Evolutionary conservation across 2,888 invertebrate species (phyloP), one percentile per base, ranked within the genome.

Genomic region (Ichneumon xanthorius): DNA sequence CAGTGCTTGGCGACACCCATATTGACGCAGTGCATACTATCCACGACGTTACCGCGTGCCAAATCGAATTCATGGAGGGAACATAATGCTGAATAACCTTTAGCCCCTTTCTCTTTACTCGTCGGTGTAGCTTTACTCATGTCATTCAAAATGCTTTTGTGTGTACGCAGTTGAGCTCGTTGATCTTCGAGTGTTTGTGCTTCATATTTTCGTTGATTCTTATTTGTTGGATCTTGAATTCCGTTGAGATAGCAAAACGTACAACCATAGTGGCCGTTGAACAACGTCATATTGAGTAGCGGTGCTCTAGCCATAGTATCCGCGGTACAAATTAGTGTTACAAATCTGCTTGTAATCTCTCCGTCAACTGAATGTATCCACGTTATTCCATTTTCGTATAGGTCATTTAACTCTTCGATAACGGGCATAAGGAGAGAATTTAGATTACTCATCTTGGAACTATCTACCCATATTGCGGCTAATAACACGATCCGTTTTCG

Each of bases 211-310:
- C 48, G 48, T 48, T 48, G 48, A 4, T 48, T 48, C 14, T 48
- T 48, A 48, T 48, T 48, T 14, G 9, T 48, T 14, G 6, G 48
- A 48, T 48, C 48, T 48, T 9, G 5, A 9, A 48, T 14, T 48
- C 48, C 48, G 7, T 48, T 48, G 11, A 48, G 16, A 48, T 48
- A 16, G 33, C 68, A 78, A 19, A 67, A 55, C 19, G 37, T 78
- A 16, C 78, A 78, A 4, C 70, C 78, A 53, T 16, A 53, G 19
- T 37, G 30, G 9, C 14, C 68, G 70, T 78, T 68, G 4, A 40
- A 79, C 1, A 55, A 70, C 6, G 73, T 86, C 82, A 85, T 82
- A 14, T 67, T 77, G 11, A 85, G 48, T 6, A 73, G 37, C 37
- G 50, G 72, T 26, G 80, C 58, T 7, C 84, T 11, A 14, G 83